Evolutionary conservation across 64 coral and sea anemone species (phyloP).

Genomic region (Catalaphyllia jardinei): DNA sequence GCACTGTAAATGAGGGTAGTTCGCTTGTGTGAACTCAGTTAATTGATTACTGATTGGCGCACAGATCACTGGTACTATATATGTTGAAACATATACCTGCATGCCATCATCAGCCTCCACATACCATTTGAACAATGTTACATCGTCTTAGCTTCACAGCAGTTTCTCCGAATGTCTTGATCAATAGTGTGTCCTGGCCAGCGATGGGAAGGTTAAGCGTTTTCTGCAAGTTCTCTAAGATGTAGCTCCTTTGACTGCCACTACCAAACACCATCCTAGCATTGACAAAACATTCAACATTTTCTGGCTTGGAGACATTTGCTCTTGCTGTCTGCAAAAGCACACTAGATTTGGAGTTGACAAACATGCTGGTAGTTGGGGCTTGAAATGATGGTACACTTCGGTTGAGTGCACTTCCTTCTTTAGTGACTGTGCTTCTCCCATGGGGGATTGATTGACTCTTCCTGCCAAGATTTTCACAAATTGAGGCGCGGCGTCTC

Average conservation of each 20-base stretch:
- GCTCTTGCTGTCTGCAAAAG: too few species aligned
- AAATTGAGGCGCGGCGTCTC: too few species aligned
- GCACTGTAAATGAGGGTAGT: too few species aligned
- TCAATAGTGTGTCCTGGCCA: background rate
- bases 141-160: background rate
- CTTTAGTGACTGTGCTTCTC: too few species aligned
- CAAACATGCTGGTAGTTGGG: background rate
- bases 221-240: background rate
- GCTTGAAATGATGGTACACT: too few species aligned
- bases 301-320: too few species aligned
- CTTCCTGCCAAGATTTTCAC: too few species aligned
- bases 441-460: too few species aligned
- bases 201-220: background rate
- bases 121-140: constrained; percentile 14
- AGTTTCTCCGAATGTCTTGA: background rate
- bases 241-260: background rate
- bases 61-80: constrained; percentile 24
- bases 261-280: background rate
- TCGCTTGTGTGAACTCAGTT: background rate
- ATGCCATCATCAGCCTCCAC: constrained; percentile 15
- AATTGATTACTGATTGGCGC: constrained; percentile 17
- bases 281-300: too few species aligned
- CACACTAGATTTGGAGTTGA: too few species aligned
- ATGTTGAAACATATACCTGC: background rate
- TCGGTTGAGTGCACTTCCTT: too few species aligned